These are phyloP conservation scores for Sebastes dallii DNA, from an alignment of 2,797 vertebrate genomes.

Conservation along the genomic window DNA sequence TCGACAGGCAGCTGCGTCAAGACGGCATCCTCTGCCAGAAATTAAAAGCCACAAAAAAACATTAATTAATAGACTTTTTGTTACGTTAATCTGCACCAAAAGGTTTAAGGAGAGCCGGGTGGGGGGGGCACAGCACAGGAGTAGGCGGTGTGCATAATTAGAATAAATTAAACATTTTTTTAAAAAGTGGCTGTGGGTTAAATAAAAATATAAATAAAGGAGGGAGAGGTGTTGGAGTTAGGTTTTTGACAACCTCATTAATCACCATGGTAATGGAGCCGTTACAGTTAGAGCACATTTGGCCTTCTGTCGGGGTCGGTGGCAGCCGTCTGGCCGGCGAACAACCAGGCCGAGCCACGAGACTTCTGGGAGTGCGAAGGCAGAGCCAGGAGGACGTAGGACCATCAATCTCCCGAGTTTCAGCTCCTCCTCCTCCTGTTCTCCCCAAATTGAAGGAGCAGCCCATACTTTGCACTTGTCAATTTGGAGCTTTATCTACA, in stretches of 20 bases:
- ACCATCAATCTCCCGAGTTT: conserved; percentile 80
- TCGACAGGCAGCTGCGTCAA: conserved; percentile 93
- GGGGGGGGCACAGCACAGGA: conserved; percentile 81
- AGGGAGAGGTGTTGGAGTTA: conserved; percentile 80
- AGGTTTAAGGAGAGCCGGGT: conserved; percentile 81
- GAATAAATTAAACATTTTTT: conserved; percentile 88
- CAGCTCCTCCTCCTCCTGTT: conserved; percentile 46
- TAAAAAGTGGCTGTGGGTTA: conserved; percentile 5
- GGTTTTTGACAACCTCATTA: conserved; percentile 89
- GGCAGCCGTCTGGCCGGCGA: not conserved
- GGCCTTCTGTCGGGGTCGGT: conserved; percentile 36
- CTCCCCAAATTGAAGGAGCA: conserved; percentile 77
- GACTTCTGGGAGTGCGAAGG: conserved; percentile 80
- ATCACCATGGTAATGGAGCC: conserved; percentile 90
- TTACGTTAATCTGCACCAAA: conserved; percentile 93
- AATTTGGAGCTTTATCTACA: conserved; percentile 77
- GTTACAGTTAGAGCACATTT: conserved; percentile 86
- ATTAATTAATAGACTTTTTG: conserved; percentile 98
- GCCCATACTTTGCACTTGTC: conserved; percentile 81
- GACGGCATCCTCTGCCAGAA: conserved; percentile 90
- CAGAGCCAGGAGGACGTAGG: conserved; percentile 57
- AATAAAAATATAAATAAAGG: conserved; percentile 50
- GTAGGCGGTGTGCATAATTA: conserved; percentile 87
- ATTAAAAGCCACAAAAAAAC: conserved; percentile 96
- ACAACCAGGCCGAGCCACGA: conserved; percentile 69